A percentile compares a stretch with the other conserved stretches of the same genome.
phyloP scores from a whole-genome alignment of 2,113 vertebrate genomes.

The Callopanchax toddi region DNA sequence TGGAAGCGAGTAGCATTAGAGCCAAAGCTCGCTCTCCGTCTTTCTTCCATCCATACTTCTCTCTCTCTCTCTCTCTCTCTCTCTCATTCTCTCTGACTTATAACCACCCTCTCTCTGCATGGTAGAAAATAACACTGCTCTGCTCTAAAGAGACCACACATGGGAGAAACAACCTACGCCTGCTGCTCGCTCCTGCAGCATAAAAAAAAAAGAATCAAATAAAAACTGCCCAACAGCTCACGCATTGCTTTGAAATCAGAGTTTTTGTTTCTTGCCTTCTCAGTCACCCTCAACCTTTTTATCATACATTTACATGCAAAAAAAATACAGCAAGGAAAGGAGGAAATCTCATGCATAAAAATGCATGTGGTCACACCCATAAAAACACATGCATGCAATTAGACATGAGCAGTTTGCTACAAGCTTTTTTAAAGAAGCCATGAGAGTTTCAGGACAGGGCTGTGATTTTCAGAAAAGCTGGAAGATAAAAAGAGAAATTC shows the following conservation, averaged over 20 bases:
- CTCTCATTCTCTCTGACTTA: constrained; percentile 59
- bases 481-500: constrained; percentile 42
- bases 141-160: constrained; percentile 69
- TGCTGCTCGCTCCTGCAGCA: constrained; percentile 68
- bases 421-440: constrained; percentile 29
- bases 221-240: constrained; percentile 55
- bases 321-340: constrained; percentile 33
- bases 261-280: constrained; percentile 38
- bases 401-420: not conserved
- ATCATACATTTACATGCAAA: constrained; percentile 49
- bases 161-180: constrained; percentile 73
- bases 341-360: constrained; percentile 42
- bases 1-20: constrained; percentile 55
- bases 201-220: constrained; percentile 44
- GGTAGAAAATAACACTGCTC: constrained; percentile 72
- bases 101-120: constrained; percentile 62
- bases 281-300: constrained; percentile 36
- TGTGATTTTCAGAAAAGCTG: constrained; percentile 31
- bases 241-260: constrained; percentile 60
- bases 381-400: constrained; percentile 14
- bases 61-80: constrained; percentile 30
- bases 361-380: constrained; percentile 18
- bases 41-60: constrained; percentile 60
- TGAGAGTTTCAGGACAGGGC: constrained; percentile 52
- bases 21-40: constrained; percentile 58